Evolutionary conservation across 2,888 invertebrate genomes (phyloP).

Genomic region (Pyrgus malvae): DNA sequence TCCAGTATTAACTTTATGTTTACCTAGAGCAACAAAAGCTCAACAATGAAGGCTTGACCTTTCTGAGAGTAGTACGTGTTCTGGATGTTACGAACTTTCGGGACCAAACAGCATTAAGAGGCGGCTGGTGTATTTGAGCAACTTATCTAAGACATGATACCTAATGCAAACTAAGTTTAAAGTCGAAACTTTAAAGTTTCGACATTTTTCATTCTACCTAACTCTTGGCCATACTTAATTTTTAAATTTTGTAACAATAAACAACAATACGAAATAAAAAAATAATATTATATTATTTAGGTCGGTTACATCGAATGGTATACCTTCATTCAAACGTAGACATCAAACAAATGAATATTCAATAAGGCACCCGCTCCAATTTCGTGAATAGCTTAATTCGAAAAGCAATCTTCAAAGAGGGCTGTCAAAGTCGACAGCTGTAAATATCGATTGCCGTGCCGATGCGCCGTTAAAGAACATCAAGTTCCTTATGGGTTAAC

Average conservation of each 20-base stretch:
- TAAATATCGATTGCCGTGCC: constrained; percentile 32
- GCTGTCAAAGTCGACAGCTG: constrained; percentile 21
- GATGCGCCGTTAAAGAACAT: constrained; percentile 18
- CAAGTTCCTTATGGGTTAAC: constrained; percentile 26
- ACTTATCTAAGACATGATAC: no score
- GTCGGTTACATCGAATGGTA: no score
- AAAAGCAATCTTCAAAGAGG: constrained; percentile 19
- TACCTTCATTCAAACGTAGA: not conserved
- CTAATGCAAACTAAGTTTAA: no score
- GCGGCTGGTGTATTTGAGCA: no score
- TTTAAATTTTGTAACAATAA: no score
- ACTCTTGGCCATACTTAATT: no score
- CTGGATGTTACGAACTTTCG: constrained; percentile 38
- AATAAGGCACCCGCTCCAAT: constrained; percentile 13
- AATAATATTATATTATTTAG: no score
- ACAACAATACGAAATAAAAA: no score
- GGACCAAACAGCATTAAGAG: constrained; percentile 28
- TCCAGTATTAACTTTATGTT: constrained; percentile 7
- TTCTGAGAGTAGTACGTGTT: constrained; percentile 49
- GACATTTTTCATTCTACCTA: no score
- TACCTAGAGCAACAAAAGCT: constrained; percentile 1
- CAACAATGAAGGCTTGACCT: constrained; percentile 16
- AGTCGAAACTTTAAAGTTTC: no score
- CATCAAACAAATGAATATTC: constrained; percentile 15
- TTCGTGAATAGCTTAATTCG: constrained; percentile 13